phyloP scores from a whole-genome alignment of 2,113 vertebrate species.

The Panthera tigris region DNA sequence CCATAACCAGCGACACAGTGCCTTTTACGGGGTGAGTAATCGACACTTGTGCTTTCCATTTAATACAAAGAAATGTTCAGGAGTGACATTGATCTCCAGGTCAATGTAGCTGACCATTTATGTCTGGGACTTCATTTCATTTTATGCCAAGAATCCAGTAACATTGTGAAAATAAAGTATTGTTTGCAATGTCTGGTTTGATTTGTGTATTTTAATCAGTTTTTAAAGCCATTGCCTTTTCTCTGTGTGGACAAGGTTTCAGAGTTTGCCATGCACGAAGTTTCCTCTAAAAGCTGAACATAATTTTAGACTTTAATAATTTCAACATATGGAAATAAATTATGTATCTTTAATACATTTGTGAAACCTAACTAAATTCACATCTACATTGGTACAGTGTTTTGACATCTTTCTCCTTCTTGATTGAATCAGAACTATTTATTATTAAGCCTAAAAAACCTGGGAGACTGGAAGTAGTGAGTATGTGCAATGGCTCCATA shows the following conservation, averaged over 20 bases:
- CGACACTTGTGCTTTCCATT: not conserved
- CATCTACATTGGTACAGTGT: not conserved
- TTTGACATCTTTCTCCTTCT: constrained; percentile 21
- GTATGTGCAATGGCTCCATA: not conserved
- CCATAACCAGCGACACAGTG: no score
- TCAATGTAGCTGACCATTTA: not conserved
- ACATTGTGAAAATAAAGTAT: not conserved
- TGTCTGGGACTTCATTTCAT: not conserved
- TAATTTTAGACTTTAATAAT: constrained; percentile 37
- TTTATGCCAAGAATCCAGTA: not conserved
- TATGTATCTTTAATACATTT: not conserved
- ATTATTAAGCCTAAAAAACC: not conserved
- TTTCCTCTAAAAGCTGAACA: not conserved
- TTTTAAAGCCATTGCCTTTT: not conserved
- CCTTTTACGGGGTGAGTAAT: not conserved
- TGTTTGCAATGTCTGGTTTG: not conserved
- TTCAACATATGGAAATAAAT: constrained; percentile 23
- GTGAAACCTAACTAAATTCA: not conserved
- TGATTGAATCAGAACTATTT: constrained; percentile 31
- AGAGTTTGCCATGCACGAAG: not conserved
- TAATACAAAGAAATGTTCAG: not conserved
- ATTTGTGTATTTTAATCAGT: not conserved
- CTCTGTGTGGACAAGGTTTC: not conserved
- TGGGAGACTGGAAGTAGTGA: not conserved
- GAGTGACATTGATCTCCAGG: not conserved